phyloP scores from a whole-genome alignment of 2,797 vertebrate genomes.

The Furcifer pardalis region DNA sequence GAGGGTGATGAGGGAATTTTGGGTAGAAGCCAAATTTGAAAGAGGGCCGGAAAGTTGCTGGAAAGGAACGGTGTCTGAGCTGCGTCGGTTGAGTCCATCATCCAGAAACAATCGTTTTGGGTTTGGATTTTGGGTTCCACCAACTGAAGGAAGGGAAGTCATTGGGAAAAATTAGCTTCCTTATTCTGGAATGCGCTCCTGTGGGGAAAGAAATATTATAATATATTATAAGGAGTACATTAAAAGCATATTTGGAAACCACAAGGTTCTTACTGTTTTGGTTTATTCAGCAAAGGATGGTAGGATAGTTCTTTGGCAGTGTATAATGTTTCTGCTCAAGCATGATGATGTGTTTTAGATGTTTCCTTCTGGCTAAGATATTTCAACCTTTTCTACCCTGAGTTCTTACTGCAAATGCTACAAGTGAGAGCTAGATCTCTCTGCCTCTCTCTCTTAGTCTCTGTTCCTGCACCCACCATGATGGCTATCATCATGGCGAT shows the following conservation, averaged over 20 bases:
- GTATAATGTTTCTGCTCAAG: background rate
- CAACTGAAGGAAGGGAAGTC: background rate
- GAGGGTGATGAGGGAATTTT: slow-evolving; percentile 1
- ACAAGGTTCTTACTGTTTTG: background rate
- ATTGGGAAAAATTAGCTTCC: background rate
- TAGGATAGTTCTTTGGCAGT: background rate
- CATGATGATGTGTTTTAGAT: background rate
- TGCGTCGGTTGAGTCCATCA: too few relatives aligned
- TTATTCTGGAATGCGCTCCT: background rate
- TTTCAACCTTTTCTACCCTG: background rate
- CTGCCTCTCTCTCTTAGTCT: too few relatives aligned
- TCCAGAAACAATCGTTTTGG: background rate
- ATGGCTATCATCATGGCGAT: too few relatives aligned
- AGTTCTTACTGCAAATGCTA: background rate
- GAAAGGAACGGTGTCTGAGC: background rate
- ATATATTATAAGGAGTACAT: too few relatives aligned
- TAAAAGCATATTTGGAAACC: background rate
- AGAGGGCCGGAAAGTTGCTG: background rate
- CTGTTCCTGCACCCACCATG: too few relatives aligned
- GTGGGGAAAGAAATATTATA: too few relatives aligned
- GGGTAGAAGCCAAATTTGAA: background rate
- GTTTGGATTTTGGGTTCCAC: background rate
- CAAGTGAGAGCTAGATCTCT: background rate
- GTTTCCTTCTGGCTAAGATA: background rate
- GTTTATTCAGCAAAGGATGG: too few relatives aligned